phyloP scores from a whole-genome alignment of 1,140 invertebrate species.

The Conus ventricosus region DNA sequence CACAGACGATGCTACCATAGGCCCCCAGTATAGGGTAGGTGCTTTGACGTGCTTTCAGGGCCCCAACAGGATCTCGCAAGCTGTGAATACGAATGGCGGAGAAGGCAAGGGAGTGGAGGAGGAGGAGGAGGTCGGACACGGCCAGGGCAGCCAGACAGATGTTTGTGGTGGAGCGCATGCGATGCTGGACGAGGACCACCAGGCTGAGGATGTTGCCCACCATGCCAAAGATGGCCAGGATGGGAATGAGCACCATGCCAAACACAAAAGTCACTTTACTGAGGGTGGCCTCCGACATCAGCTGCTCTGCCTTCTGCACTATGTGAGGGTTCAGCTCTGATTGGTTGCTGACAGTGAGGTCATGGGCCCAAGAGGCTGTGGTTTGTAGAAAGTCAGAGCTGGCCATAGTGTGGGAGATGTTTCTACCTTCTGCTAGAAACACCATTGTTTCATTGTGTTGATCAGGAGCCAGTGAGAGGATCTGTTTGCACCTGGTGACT shows the following conservation, averaged over 20 bases:
- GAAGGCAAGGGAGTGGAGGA: conserved; percentile 61
- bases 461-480: background rate
- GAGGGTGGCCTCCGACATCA: conserved; percentile 37
- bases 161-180: conserved; percentile 62
- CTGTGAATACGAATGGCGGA: conserved; percentile 53
- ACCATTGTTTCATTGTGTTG: background rate
- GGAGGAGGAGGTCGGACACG: conserved; percentile 63
- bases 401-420: background rate
- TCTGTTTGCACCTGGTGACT: background rate
- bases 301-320: background rate
- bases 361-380: background rate
- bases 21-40: conserved; percentile 62
- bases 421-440: background rate
- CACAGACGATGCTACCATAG: conserved; percentile 63
- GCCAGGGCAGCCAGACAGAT: conserved; percentile 60
- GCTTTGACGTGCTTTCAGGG: conserved; percentile 43
- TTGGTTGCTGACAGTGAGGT: background rate
- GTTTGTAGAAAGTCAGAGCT: background rate
- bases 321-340: background rate
- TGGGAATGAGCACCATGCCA: conserved; percentile 56
- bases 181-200: conserved; percentile 57
- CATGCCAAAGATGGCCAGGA: conserved; percentile 57
- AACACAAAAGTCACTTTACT: conserved; percentile 51
- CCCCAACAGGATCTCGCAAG: conserved; percentile 47
- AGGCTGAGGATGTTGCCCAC: conserved; percentile 64